Percentiles rank a stretch among this genome's conserved stretches.
These are phyloP conservation scores for Rynchops niger DNA, from an alignment of 2,113 vertebrate genomes.

Conservation along the genomic window DNA sequence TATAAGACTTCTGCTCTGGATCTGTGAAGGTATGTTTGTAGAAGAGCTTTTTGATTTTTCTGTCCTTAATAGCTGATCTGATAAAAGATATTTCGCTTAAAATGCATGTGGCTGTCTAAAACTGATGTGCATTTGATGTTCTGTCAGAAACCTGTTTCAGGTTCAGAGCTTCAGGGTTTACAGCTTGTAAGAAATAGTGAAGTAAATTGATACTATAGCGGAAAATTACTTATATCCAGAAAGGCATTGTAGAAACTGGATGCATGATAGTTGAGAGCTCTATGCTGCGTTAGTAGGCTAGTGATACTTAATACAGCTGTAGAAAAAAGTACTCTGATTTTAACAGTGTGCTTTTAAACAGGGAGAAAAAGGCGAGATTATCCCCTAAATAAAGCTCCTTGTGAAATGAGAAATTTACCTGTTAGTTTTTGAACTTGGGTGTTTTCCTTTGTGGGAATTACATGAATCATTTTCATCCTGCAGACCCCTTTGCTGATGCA, in stretches of 20 bases:
- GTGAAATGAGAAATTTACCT: background rate
- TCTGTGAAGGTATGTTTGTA: background rate
- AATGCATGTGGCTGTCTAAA: background rate
- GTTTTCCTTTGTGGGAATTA: background rate
- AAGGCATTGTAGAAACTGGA: background rate
- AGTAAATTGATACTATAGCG: background rate
- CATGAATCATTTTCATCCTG: background rate
- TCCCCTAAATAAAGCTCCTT: background rate
- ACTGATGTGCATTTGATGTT: accelerated
- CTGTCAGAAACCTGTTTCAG: background rate
- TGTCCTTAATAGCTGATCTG: background rate
- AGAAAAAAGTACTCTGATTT: background rate
- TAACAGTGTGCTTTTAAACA: background rate
- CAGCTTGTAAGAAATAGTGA: background rate
- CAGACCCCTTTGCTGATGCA: slow-evolving; percentile 95
- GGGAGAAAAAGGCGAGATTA: background rate
- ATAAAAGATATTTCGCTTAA: background rate
- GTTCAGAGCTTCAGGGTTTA: background rate
- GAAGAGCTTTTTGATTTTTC: background rate
- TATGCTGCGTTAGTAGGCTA: background rate
- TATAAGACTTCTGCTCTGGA: background rate
- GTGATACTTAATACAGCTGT: background rate
- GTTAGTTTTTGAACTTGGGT: background rate
- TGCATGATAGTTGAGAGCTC: accelerated
- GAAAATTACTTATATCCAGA: background rate